These are phyloP conservation scores for Atherinomorus stipes DNA, from an alignment of 2,113 vertebrate species.

Conservation along the genomic window DNA sequence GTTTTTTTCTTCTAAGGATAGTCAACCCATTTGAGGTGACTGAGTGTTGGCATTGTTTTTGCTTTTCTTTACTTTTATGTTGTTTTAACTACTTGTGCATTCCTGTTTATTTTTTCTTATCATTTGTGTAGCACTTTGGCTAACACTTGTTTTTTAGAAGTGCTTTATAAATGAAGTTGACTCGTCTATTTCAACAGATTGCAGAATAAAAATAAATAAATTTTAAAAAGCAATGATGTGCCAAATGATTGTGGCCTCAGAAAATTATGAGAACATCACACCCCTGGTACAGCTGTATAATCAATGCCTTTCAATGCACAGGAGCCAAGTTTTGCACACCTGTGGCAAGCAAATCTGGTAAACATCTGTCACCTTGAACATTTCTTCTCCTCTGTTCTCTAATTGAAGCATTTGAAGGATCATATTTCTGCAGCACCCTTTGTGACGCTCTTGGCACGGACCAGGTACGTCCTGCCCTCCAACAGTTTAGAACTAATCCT, in stretches of 20 bases:
- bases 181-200: slow-evolving; percentile 18
- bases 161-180: too few species aligned
- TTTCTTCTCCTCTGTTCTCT: neutral
- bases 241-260: neutral
- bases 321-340: slow-evolving; percentile 31
- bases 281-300: slow-evolving; percentile 4
- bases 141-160: too few species aligned
- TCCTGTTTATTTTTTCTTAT: too few species aligned
- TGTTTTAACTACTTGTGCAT: too few species aligned
- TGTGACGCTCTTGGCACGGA: slow-evolving; percentile 13
- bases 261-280: slow-evolving; percentile 18
- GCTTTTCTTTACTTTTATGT: too few species aligned
- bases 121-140: too few species aligned
- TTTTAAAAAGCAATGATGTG: too few species aligned
- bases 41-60: too few species aligned
- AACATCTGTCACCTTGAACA: slow-evolving; percentile 3
- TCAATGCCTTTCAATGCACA: slow-evolving; percentile 16
- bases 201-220: too few species aligned
- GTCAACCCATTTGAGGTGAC: too few species aligned
- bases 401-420: slow-evolving; percentile 26
- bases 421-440: slow-evolving; percentile 33
- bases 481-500: slow-evolving; percentile 46
- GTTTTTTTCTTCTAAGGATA: slow-evolving; percentile 2
- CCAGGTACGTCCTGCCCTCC: slow-evolving; percentile 10
- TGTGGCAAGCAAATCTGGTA: slow-evolving; percentile 29